Base-by-base conservation (phyloP, 2,797 vertebrate genomes). In the Acipenser oxyrinchus region DNA sequence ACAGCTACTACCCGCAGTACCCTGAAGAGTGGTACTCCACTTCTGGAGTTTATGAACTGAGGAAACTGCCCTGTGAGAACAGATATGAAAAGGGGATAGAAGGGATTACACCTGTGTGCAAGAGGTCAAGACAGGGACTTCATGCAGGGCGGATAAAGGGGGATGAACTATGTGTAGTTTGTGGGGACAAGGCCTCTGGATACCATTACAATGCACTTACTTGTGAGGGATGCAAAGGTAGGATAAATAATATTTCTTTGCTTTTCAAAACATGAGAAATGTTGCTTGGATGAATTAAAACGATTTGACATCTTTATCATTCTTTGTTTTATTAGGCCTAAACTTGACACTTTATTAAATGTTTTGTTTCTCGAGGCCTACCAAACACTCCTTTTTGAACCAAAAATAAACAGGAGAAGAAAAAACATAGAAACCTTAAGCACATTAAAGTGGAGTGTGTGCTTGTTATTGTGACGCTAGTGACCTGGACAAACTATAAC, bases 211-310 rank as follows among this genome's bases (percentile, higher is more conserved):
- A 99, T 0, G 96, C 97, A 18, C 92, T 99, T 51, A 99, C 96
- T 69, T 99, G 97, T 78, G 97, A 99, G 78, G 97, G 96, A 48
- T 99, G 97, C 75, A 99, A 99, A 96, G 97, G 96, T 99, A 88
- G 49, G 63, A 77, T 12, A 53, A 59, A 48, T 51, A 11, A 6
- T 37, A 37, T 37, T 37, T 37, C 23, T 37, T 37, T 37, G 23
- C 23, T 37, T 37, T 37, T 37, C 23, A 37, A 37, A 37, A 3
- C 23, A 37, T 37, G 23, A 37, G 23, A 37, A 37, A 37, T 37
- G 23, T 4, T 37, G 23, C 23, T 37, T 37, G 4, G 23, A 37
- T 37, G 23, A 37, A 4, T 37, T 37, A 37, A 37, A 37, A 37
- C 23, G 4, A 18, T 18, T 18, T 18, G 15, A 18, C 15, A 4